A percentile compares a stretch with the other conserved stretches of the same genome.
Conservation (phyloP, 2,888 invertebrate species). For the Kuschelorhynchus macadamiae region DNA sequence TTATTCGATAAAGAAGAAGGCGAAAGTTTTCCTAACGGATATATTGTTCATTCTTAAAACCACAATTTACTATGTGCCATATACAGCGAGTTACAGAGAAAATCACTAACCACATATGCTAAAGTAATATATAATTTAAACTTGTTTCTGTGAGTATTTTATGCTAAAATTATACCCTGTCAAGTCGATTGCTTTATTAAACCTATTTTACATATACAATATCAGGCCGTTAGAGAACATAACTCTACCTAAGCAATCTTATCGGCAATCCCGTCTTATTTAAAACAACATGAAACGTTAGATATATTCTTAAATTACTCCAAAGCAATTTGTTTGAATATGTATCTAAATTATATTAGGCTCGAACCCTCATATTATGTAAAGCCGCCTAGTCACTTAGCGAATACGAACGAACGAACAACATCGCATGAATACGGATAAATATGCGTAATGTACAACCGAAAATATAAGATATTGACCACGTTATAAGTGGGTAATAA, state of each 20-base stretch:
- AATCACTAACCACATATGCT: neutral
- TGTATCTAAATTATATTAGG: too few relatives aligned
- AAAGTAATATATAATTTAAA: neutral
- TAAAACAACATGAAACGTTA: conserved; percentile 12
- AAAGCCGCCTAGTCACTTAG: too few relatives aligned
- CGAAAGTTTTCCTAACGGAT: conserved; percentile 23
- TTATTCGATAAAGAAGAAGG: conserved; percentile 39
- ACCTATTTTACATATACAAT: conserved; percentile 42
- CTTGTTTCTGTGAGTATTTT: conserved; percentile 16
- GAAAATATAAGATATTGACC: too few relatives aligned
- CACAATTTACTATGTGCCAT: conserved; percentile 17
- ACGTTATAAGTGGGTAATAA: too few relatives aligned
- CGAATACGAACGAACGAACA: too few relatives aligned
- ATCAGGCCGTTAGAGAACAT: conserved; percentile 19
- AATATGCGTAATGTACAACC: too few relatives aligned
- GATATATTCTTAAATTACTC: too few relatives aligned
- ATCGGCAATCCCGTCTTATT: conserved; percentile 26
- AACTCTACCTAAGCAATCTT: conserved; percentile 2
- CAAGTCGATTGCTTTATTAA: conserved; percentile 43
- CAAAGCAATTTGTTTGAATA: too few relatives aligned
- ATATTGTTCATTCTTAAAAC: conserved; percentile 20
- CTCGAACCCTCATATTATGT: too few relatives aligned
- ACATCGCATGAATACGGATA: too few relatives aligned
- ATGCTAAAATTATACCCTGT: conserved; percentile 25
- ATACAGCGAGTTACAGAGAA: neutral